Evolutionary conservation across 1,140 invertebrate species (phyloP).

Genomic region (Euura lappo): DNA sequence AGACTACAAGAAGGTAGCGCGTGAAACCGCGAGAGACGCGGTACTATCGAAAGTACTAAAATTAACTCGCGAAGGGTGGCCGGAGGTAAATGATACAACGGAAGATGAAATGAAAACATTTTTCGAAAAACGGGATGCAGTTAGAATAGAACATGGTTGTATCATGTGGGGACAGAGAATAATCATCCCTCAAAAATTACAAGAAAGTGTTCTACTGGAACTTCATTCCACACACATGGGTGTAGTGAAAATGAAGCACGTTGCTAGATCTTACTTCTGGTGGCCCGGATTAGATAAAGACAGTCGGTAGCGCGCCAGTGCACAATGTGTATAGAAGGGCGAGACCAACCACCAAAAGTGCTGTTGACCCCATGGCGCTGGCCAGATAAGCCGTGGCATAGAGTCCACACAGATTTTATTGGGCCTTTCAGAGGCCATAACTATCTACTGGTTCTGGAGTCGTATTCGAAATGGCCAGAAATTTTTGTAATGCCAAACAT

Average conservation of each 20-base stretch:
- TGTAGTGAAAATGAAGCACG: constrained; percentile 31
- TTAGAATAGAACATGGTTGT: constrained; percentile 22
- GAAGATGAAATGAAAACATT: background rate
- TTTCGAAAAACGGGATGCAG: background rate
- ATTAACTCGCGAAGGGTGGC: constrained; percentile 9
- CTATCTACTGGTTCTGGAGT: constrained; percentile 21
- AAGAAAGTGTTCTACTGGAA: constrained; percentile 25
- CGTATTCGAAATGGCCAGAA: constrained; percentile 34
- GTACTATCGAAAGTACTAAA: background rate
- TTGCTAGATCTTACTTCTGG: constrained; percentile 26
- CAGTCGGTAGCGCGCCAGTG: constrained; percentile 14
- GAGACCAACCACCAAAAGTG: constrained; percentile 26
- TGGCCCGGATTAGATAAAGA: constrained; percentile 30
- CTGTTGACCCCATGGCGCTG: constrained; percentile 39
- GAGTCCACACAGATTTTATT: constrained; percentile 39
- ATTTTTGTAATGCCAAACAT: constrained; percentile 18
- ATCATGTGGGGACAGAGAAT: constrained; percentile 22
- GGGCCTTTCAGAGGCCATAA: constrained; percentile 10
- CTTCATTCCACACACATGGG: constrained; percentile 34
- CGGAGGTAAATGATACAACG: background rate
- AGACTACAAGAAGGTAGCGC: background rate
- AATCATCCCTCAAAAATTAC: constrained; percentile 25
- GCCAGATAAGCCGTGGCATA: constrained; percentile 36
- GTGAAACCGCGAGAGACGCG: background rate
- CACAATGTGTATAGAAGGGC: background rate